Evolutionary conservation across 2,113 vertebrate species (phyloP).

Genomic region (Amia ocellicauda): DNA sequence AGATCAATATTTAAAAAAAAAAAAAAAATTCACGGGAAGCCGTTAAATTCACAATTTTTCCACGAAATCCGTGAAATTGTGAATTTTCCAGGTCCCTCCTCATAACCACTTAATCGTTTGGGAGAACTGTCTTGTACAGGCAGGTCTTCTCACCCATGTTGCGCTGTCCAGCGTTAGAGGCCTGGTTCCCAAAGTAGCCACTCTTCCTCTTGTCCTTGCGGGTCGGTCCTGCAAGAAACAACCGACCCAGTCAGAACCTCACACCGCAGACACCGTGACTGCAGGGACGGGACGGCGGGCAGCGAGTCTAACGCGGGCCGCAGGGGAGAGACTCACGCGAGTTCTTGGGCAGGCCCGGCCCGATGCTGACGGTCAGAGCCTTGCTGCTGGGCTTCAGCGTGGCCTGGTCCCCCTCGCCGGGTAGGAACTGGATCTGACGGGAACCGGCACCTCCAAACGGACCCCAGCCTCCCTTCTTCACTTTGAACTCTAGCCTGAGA

Average conservation of each 20-base stretch:
- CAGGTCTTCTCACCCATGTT: too few relatives aligned
- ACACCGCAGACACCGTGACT: too few relatives aligned
- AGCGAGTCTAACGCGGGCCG: too few relatives aligned
- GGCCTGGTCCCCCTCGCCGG: slow-evolving; percentile 56
- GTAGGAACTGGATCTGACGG: slow-evolving; percentile 74
- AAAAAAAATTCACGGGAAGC: too few relatives aligned
- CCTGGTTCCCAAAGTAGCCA: slow-evolving; percentile 35
- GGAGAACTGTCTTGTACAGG: too few relatives aligned
- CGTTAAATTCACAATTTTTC: too few relatives aligned
- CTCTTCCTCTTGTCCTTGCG: slow-evolving; percentile 71
- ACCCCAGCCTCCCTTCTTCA: slow-evolving; percentile 77
- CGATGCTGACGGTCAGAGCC: slow-evolving; percentile 59
- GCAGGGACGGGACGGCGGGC: too few relatives aligned
- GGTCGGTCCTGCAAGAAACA: slow-evolving; percentile 59
- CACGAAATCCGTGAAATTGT: too few relatives aligned
- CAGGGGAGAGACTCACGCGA: slow-evolving; percentile 55
- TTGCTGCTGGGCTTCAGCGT: slow-evolving; percentile 64
- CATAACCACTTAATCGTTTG: too few relatives aligned
- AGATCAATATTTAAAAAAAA: too few relatives aligned
- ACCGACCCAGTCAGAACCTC: not conserved
- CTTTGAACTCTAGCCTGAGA: slow-evolving; percentile 76
- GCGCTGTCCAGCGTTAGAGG: slow-evolving; percentile 13
- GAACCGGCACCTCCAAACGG: slow-evolving; percentile 67
- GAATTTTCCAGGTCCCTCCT: too few relatives aligned
- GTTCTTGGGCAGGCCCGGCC: slow-evolving; percentile 69